phyloP scores from a whole-genome alignment of 92 coral and sea anemone species.

The Pocillopora meandrina region DNA sequence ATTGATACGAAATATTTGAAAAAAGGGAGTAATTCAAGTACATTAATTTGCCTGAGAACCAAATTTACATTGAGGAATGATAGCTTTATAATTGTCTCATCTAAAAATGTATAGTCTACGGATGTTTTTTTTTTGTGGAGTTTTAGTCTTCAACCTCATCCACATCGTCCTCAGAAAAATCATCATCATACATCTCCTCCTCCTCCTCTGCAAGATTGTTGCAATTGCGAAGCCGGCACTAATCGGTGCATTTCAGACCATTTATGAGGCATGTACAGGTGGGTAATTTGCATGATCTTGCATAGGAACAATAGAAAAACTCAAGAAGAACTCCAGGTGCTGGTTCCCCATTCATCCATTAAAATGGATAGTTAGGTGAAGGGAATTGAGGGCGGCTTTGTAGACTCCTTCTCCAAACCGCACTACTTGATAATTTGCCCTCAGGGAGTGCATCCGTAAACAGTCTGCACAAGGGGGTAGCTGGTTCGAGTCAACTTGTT shows the following conservation, averaged over 20 bases:
- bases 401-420: constrained; percentile 54
- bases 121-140: no score
- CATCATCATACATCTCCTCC: no score
- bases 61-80: no score
- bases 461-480: constrained; percentile 62
- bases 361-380: constrained; percentile 43
- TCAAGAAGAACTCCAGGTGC: constrained; percentile 44
- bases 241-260: constrained; percentile 66
- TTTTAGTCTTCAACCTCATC: no score
- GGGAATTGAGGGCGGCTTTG: constrained; percentile 55
- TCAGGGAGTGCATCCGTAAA: constrained; percentile 33
- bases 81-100: no score
- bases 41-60: no score
- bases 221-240: constrained; percentile 57
- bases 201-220: constrained; percentile 17
- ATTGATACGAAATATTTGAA: no score
- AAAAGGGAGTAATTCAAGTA: no score
- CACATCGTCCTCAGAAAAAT: no score
- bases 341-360: constrained; percentile 53
- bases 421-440: constrained; percentile 61
- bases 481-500: constrained; percentile 56
- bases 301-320: constrained; percentile 44
- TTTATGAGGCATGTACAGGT: constrained; percentile 51
- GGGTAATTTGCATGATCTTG: constrained; percentile 47
- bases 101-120: no score